Conservation (phyloP, 2,113 vertebrate species). For the Lota lota region DNA sequence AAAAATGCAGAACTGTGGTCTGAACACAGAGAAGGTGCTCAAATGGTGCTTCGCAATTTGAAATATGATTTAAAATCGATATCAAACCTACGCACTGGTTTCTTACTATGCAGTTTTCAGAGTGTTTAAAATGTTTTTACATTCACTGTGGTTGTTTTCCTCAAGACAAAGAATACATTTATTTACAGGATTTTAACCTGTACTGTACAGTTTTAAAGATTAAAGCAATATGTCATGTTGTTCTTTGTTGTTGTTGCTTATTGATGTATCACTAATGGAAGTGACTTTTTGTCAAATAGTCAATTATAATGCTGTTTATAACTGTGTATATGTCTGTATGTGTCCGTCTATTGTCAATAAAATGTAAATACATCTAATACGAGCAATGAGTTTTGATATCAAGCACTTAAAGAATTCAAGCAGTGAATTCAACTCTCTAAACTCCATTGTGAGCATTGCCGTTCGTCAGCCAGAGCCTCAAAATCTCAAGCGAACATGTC, state of each 20-base stretch:
- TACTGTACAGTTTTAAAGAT: conserved; percentile 58
- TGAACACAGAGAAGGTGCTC: not conserved
- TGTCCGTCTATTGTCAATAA: conserved; percentile 48
- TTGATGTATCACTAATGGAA: not conserved
- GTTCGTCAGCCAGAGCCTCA: too few species aligned
- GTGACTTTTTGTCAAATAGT: conserved; percentile 10
- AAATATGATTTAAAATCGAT: conserved; percentile 11
- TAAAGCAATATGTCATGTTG: conserved; percentile 37
- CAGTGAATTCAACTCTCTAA: too few species aligned
- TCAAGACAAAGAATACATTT: conserved; percentile 59
- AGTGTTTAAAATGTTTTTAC: conserved; percentile 32
- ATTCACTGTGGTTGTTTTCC: conserved; percentile 36
- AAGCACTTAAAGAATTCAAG: not conserved
- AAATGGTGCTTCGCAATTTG: not conserved
- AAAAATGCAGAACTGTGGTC: not conserved
- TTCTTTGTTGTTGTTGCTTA: conserved; percentile 18
- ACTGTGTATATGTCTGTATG: conserved; percentile 15
- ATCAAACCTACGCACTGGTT: not conserved
- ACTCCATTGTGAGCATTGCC: too few species aligned
- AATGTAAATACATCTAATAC: conserved; percentile 44
- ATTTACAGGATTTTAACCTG: conserved; percentile 72
- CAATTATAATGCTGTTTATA: not conserved
- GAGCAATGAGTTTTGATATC: not conserved
- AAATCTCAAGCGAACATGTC: too few species aligned
- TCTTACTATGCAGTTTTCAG: conserved; percentile 10